Evolutionary conservation across 2,888 invertebrate species (phyloP), one percentile per base, ranked within the genome.

Genomic region (Apotomis capreana): DNA sequence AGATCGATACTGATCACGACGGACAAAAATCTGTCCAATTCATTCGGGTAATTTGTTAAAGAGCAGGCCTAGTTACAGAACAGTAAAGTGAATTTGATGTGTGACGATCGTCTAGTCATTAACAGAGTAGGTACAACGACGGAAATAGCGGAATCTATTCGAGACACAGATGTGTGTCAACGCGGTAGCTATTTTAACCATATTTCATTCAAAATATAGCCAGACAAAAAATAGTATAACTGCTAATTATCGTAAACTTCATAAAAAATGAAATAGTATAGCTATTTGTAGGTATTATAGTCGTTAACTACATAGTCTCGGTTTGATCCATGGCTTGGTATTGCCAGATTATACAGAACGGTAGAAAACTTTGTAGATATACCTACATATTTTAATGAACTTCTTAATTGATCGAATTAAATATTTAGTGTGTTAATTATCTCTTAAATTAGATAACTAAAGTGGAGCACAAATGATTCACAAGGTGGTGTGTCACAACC

Each of bases 121-220:
- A 91, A 83, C 87, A 84, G 86, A 83, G 81, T n/a, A n/a, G n/a
- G n/a, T 81, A 82, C 82, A 77, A 81, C 76, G 84, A 85, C 87
- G 83, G 83, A 90, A 92, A 92, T 92, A 92, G 88, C 84, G 70
- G 78, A 78, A 80, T 85, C 87, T 88, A 89, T 90, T 88, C 83
- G 84, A 81, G 78, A 75, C 84, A 78, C 85, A 85, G 85, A 92
- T 90, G 88, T 92, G 88, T 92, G 92, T 91, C 92, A 91, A 88
- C 91, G 85, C 85, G 77, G 78, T 79, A 81, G 83, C 84, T 87
- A 89, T 90, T 87, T 86, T 87, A 81, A 84, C 68, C 68, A 68
- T 63, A 72, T 68, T 72, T 63, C 62, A 68, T 72, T 72, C 68
- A 68, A 52, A 68, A 68, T 72, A 71, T 68, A 72, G 26, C n/a